Evolutionary conservation across 2,888 invertebrate genomes (phyloP), one percentile per base, ranked within the genome.

Genomic region (Polylopha cassiicola): DNA sequence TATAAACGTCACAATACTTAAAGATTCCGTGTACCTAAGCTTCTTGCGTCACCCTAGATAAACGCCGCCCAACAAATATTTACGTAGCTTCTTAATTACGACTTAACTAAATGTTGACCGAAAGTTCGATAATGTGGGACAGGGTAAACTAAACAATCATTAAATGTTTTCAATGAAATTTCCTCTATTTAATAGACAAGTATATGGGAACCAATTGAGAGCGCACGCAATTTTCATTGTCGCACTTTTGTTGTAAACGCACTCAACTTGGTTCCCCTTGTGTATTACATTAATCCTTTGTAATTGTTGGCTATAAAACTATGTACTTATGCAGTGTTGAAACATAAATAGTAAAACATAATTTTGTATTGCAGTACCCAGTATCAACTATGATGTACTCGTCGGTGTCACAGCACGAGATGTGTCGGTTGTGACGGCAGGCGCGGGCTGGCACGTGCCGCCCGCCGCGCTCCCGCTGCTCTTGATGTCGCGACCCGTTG

Each of bases 361-460:
- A 6, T 39, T 48, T 43, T 46, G 10, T 47, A 30, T 73, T 73
- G 7, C 85, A 87, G 86, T 88, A 88, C 50, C 86, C 85, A 14
- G 81, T 86, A 37, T 66, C 85, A n/a, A 76, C 85, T 39, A 85
- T 85, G 85, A 86, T 86, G 78, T 90, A 90, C 65, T 87, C 89
- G 8, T 89, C 90, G 23, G 89, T 89, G 44, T 86, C 88, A 22
- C 89, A 89, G 61, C 90, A 90, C 54, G 90, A 90, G 65, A 86
- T 90, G 74, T 89, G 89, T 66, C 87, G 89, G n/a, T 88, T 90
- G 88, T 90, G 89, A 90, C 89, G 88, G 51, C 87, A 88, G 58
- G 85, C 86, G 31, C 77, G 86, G 48, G 76, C 79, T 53, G 79
- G 84, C 10, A 67, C 72, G 2, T 71, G 78, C 48, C 72, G 78